Evolutionary conservation across 2,888 invertebrate species (phyloP), one percentile per base, ranked within the genome.

Genomic region (Imbricaverruca yamaguchii): DNA sequence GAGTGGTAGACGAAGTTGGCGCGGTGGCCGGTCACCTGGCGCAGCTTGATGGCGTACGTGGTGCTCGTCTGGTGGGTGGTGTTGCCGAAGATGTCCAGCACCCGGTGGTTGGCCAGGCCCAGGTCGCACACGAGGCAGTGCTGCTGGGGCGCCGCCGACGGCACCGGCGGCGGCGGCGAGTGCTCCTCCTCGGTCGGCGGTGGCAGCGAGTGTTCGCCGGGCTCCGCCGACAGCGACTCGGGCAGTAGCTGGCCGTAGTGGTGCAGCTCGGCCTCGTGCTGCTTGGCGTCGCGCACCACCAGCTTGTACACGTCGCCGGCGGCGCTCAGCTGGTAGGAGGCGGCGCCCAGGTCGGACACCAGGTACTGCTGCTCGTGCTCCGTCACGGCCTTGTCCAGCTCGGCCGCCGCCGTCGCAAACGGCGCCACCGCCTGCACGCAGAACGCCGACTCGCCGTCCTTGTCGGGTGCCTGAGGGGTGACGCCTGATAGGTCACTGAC

Each of bases 11-110:
- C 39, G 57, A 57, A 78, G 78, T 57, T 57, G 57, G 23, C 57
- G 12, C 56, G 56, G 23, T 78, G 56, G 6, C 56, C 56, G 12
- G 78, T 57, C 78, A 78, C 56, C 78, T 78, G 78, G 78, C 57
- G 78, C 78, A 78, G 78, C 57, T 74, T 74, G 74, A 74, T 53
- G 39, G 74, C 74, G 74, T 74, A 74, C 74, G 74, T 74, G 74
- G 74, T 74, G 74, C 74, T 74, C 53, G 74, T 74, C 74, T 74
- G 74, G 74, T 74, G 74, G 6, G 74, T 74, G 8, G 74, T 74
- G 74, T 74, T 39, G 74, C 53, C n/a, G 74, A 74, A 74, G 2
- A 74, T 74, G 74, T 53, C 74, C 74, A 74, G 74, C 74, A 21
- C 74, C 74, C 13, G 10, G 74, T 74, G 53, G 74, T 74, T 74